Evolutionary conservation across 2,113 vertebrate species (phyloP).

Genomic region (Capreolus pygargus): DNA sequence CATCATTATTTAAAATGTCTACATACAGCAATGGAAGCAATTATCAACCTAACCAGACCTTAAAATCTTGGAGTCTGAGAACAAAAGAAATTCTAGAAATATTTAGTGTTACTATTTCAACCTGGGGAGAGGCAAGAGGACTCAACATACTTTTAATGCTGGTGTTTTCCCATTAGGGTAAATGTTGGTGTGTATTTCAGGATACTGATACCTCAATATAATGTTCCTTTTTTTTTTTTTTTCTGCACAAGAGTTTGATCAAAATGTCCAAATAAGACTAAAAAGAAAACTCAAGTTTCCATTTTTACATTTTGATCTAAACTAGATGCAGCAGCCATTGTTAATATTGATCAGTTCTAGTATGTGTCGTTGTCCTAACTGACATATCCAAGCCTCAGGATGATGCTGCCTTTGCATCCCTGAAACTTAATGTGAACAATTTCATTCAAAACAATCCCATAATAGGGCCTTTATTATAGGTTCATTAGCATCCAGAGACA

Average conservation of each 20-base stretch:
- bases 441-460: conserved; percentile 26
- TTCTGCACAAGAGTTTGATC: conserved; percentile 29
- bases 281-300: conserved; percentile 35
- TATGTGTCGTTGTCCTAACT: conserved; percentile 50
- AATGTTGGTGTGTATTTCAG: background rate
- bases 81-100: background rate
- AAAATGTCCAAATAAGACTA: conserved; percentile 35
- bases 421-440: conserved; percentile 51
- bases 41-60: background rate
- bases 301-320: conserved; percentile 48
- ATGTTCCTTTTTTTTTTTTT: background rate
- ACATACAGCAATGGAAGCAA: background rate
- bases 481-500: conserved; percentile 63
- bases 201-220: background rate
- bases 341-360: conserved; percentile 32
- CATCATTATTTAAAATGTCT: conserved; percentile 39
- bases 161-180: background rate
- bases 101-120: background rate
- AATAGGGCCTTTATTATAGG: conserved; percentile 47
- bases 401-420: conserved; percentile 31
- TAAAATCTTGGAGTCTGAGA: background rate
- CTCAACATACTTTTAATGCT: background rate
- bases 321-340: conserved; percentile 34
- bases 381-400: conserved; percentile 18
- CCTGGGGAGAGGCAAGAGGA: background rate